phyloP scores from a whole-genome alignment of 2,888 invertebrate species.

The Trichogramma dendrolimi region DNA sequence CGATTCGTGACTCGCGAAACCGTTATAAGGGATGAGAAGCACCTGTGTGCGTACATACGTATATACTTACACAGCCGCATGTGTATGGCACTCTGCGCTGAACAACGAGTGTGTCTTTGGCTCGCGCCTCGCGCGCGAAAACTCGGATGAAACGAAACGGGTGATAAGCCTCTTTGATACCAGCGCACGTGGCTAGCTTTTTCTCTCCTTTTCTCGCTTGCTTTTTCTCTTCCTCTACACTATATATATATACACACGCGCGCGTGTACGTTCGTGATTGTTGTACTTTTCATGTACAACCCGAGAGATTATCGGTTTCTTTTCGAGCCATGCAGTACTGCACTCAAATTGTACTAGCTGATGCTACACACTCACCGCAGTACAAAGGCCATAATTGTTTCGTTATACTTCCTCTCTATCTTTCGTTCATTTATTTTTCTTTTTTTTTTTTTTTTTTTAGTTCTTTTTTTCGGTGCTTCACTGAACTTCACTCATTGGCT shows the following conservation, averaged over 20 bases:
- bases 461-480: too few relatives aligned
- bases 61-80: background rate
- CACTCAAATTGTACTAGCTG: background rate
- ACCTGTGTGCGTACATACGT: constrained; percentile 35
- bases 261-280: background rate
- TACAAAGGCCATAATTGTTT: too few relatives aligned
- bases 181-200: constrained; percentile 3
- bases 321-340: background rate
- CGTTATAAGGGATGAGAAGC: constrained; percentile 47
- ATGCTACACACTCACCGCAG: background rate
- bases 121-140: too few relatives aligned
- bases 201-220: constrained; percentile 3
- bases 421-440: too few relatives aligned
- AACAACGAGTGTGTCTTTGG: too few relatives aligned
- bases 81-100: background rate
- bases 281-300: background rate
- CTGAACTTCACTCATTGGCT: too few relatives aligned
- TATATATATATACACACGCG: background rate
- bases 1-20: constrained; percentile 49
- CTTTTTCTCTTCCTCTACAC: background rate
- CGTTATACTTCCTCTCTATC: too few relatives aligned
- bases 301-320: background rate
- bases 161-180: background rate
- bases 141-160: too few relatives aligned
- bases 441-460: too few relatives aligned